Evolutionary conservation across 2,113 vertebrate genomes (phyloP).

Genomic region (Glareola pratincola): DNA sequence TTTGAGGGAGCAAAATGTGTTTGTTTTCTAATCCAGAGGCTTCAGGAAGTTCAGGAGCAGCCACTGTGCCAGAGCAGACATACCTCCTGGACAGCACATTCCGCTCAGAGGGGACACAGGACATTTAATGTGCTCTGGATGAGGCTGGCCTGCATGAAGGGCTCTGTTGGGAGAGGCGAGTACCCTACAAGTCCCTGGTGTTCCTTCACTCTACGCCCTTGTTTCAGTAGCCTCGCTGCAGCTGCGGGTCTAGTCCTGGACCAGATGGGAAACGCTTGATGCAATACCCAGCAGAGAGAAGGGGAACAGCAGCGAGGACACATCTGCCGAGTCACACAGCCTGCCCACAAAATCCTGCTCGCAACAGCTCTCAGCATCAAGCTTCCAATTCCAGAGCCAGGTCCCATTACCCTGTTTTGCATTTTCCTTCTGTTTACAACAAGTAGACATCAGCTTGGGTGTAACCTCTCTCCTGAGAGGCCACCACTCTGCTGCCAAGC

Average conservation of each 20-base stretch:
- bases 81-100: not conserved
- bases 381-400: not conserved
- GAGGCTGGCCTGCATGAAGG: not conserved
- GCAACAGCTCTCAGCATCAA: not conserved
- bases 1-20: not conserved
- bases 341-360: not conserved
- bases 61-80: fast-evolving
- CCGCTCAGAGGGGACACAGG: not conserved
- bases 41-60: not conserved
- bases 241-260: not conserved
- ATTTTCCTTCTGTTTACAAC: not conserved
- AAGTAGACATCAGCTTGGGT: not conserved
- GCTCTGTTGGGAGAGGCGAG: not conserved
- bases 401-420: not conserved
- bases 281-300: not conserved
- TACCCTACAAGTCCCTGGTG: not conserved
- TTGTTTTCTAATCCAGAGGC: not conserved
- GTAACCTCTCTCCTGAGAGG: not conserved
- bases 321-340: not conserved
- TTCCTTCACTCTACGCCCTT: not conserved
- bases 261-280: not conserved
- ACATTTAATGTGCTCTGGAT: not conserved
- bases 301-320: not conserved
- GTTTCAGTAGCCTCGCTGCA: not conserved
- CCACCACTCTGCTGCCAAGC: not conserved